Evolutionary conservation across 2,888 invertebrate genomes (phyloP).

Genomic region (Nudaria mundana): DNA sequence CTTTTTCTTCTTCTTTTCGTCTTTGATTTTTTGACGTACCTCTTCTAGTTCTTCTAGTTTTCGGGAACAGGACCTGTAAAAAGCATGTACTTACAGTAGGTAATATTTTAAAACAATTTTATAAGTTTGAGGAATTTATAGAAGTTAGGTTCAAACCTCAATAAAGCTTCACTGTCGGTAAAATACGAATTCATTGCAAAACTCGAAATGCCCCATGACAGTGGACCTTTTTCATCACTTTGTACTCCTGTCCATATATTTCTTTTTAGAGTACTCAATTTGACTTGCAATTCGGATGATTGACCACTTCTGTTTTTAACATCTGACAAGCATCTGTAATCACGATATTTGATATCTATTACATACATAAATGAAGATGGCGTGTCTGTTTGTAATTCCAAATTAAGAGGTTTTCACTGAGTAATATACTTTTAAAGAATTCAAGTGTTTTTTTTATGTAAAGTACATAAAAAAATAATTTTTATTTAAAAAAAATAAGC

Average conservation of each 20-base stretch:
- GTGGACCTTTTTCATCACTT: constrained; percentile 75
- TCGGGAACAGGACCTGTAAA: constrained; percentile 84
- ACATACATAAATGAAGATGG: neutral
- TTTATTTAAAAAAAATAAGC: no score
- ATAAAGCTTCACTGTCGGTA: constrained; percentile 80
- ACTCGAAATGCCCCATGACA: constrained; percentile 85
- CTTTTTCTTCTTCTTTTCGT: constrained; percentile 75
- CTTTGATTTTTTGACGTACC: constrained; percentile 61
- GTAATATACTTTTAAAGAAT: no score
- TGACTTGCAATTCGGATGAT: constrained; percentile 84
- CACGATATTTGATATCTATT: neutral
- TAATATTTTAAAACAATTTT: constrained; percentile 1
- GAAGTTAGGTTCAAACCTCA: constrained; percentile 70
- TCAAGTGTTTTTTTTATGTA: no score
- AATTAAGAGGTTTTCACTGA: no score
- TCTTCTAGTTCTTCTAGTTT: constrained; percentile 79
- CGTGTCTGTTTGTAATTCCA: no score
- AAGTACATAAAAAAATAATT: no score
- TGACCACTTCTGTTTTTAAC: constrained; percentile 66
- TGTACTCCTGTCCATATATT: constrained; percentile 87
- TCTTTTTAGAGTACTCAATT: constrained; percentile 84
- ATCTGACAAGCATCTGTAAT: constrained; percentile 63
- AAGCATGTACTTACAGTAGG: no score
- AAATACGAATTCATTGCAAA: constrained; percentile 78
- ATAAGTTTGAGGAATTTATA: neutral